Evolutionary conservation across 2,888 invertebrate genomes (phyloP).

Genomic region (Drosophila nr. fundita): DNA sequence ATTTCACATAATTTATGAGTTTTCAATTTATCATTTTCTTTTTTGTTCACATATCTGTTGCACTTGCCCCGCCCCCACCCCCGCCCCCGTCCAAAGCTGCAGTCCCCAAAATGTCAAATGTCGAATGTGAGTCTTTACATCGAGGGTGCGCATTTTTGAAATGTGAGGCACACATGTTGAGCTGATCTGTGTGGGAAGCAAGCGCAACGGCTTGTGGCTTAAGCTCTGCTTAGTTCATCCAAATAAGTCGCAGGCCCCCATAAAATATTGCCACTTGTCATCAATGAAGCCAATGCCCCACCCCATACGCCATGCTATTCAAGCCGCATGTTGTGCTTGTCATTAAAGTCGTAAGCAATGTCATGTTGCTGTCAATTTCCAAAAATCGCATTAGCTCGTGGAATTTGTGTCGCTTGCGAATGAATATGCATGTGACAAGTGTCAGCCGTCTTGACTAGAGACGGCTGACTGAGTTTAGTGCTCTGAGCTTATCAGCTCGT

Average conservation of each 20-base stretch:
- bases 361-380: conserved; percentile 80
- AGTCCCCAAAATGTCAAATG: conserved; percentile 56
- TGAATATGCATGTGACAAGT: conserved; percentile 25
- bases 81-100: conserved; percentile 17
- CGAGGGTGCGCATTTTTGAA: conserved; percentile 23
- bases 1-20: conserved; percentile 75
- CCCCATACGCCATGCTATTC: neutral
- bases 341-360: conserved; percentile 78
- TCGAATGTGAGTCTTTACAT: conserved; percentile 52
- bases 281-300: conserved; percentile 35
- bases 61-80: conserved; percentile 27
- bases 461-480: conserved; percentile 35
- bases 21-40: conserved; percentile 68
- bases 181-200: conserved; percentile 51
- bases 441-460: conserved; percentile 7
- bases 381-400: conserved; percentile 71
- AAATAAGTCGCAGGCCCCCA: conserved; percentile 31
- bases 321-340: conserved; percentile 60
- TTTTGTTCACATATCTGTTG: conserved; percentile 22
- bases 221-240: conserved; percentile 39
- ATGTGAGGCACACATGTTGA: conserved; percentile 72
- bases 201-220: conserved; percentile 14
- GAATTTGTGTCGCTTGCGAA: conserved; percentile 30
- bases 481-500: conserved; percentile 65
- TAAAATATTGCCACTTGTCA: conserved; percentile 72